A percentile compares a stretch with the other conserved stretches of the same genome.
phyloP scores from a whole-genome alignment of 2,888 invertebrate species.

The Flexamia atlantica region DNA sequence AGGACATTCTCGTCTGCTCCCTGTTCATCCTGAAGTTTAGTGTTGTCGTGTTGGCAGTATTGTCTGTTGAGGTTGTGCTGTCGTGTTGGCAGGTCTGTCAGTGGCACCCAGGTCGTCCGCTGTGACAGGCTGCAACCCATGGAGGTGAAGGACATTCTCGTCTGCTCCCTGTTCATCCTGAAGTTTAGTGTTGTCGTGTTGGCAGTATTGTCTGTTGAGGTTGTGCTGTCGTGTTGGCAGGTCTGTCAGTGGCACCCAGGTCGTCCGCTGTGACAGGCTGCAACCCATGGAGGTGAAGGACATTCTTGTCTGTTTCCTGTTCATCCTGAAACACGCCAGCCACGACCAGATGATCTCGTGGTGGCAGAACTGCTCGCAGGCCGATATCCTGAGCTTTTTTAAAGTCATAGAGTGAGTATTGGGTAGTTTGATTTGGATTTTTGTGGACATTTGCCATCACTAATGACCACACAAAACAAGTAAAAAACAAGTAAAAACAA shows the following conservation, averaged over 20 bases:
- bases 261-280: slow-evolving; percentile 83
- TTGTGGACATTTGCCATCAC: too few relatives aligned
- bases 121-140: slow-evolving; percentile 86
- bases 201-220: too few relatives aligned
- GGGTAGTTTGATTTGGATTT: too few relatives aligned
- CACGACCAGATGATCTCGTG: slow-evolving; percentile 93
- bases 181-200: too few relatives aligned
- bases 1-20: too few relatives aligned
- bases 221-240: slow-evolving; percentile 73
- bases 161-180: too few relatives aligned
- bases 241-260: slow-evolving; percentile 78
- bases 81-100: slow-evolving; percentile 79
- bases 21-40: too few relatives aligned
- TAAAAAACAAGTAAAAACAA: too few relatives aligned
- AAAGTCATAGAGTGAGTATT: slow-evolving; percentile 86
- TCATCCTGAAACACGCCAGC: slow-evolving; percentile 93
- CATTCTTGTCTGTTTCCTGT: slow-evolving; percentile 92
- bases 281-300: slow-evolving; percentile 91
- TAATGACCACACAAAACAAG: too few relatives aligned
- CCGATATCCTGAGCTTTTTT: slow-evolving; percentile 91
- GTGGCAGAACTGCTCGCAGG: slow-evolving; percentile 92
- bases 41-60: too few relatives aligned
- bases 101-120: slow-evolving; percentile 76
- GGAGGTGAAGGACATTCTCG: too few relatives aligned
- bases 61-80: too few relatives aligned